Evolutionary conservation across 2,888 invertebrate genomes (phyloP).

Genomic region (Dasypogon diadema): DNA sequence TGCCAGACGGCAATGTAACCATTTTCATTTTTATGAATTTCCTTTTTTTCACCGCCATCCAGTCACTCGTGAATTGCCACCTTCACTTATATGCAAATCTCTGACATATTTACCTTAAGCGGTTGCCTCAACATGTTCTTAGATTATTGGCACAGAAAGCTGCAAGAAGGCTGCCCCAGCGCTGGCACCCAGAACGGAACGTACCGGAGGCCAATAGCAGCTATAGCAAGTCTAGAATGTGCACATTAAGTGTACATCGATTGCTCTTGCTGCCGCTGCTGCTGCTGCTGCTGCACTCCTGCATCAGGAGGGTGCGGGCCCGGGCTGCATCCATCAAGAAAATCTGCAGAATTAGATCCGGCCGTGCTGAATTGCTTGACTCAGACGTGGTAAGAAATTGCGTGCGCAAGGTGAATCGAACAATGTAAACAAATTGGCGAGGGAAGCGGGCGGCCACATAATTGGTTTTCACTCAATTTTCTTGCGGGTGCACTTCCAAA

Average conservation of each 20-base stretch:
- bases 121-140: constrained; percentile 37
- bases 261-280: not conserved
- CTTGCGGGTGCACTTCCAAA: constrained; percentile 44
- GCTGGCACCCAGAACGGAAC: constrained; percentile 4
- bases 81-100: constrained; percentile 57
- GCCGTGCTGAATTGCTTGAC: constrained; percentile 41
- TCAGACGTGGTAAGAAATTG: constrained; percentile 35
- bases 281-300: not conserved
- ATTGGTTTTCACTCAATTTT: constrained; percentile 48
- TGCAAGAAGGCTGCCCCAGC: constrained; percentile 8
- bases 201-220: constrained; percentile 20
- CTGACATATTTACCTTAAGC: constrained; percentile 52
- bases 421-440: constrained; percentile 39
- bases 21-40: constrained; percentile 39
- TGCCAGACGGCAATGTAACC: constrained; percentile 52
- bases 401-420: constrained; percentile 44
- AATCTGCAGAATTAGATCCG: constrained; percentile 44
- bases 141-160: constrained; percentile 48
- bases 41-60: constrained; percentile 3
- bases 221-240: constrained; percentile 19
- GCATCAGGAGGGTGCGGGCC: not conserved
- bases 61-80: constrained; percentile 51
- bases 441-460: constrained; percentile 2
- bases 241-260: constrained; percentile 21
- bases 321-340: not conserved